A percentile compares a stretch with the other conserved stretches of the same genome.
These are phyloP conservation scores for Samia ricini DNA, from an alignment of 1,140 invertebrate species.

Conservation along the genomic window DNA sequence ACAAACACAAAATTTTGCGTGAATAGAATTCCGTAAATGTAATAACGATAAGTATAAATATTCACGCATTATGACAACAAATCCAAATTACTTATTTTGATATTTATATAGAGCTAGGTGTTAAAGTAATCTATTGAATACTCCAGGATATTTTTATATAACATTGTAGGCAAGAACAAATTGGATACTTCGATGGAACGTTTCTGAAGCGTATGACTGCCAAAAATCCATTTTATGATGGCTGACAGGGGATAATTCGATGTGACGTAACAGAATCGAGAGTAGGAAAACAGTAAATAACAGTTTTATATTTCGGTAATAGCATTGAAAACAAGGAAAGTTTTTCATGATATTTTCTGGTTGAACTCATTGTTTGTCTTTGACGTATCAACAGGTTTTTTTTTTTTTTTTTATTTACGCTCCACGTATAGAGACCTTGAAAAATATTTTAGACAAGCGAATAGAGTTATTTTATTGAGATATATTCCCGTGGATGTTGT, in stretches of 20 bases:
- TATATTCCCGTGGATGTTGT: no score
- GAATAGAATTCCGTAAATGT: no score
- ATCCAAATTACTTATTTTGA: neutral
- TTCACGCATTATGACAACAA: no score
- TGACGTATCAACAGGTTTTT: constrained; percentile 1
- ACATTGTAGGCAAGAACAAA: constrained; percentile 20
- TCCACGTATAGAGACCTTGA: neutral
- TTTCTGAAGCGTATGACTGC: constrained; percentile 20
- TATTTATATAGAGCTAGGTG: constrained; percentile 3
- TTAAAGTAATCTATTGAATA: constrained; percentile 7
- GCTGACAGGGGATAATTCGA: constrained; percentile 35
- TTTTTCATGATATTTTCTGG: neutral
- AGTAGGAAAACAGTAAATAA: constrained; percentile 22
- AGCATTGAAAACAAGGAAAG: neutral
- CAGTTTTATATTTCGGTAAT: constrained; percentile 8
- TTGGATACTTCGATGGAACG: constrained; percentile 23
- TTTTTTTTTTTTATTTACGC: neutral
- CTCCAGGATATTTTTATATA: constrained; percentile 20
- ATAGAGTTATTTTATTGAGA: no score
- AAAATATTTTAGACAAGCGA: neutral
- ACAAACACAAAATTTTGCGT: no score
- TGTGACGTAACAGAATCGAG: constrained; percentile 24
- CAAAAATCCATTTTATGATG: constrained; percentile 32
- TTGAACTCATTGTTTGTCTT: neutral
- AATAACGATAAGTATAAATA: no score